Percentiles rank a stretch among this genome's conserved stretches.
phyloP scores from a whole-genome alignment of 2,113 vertebrate species.

The Calidris pugnax region DNA sequence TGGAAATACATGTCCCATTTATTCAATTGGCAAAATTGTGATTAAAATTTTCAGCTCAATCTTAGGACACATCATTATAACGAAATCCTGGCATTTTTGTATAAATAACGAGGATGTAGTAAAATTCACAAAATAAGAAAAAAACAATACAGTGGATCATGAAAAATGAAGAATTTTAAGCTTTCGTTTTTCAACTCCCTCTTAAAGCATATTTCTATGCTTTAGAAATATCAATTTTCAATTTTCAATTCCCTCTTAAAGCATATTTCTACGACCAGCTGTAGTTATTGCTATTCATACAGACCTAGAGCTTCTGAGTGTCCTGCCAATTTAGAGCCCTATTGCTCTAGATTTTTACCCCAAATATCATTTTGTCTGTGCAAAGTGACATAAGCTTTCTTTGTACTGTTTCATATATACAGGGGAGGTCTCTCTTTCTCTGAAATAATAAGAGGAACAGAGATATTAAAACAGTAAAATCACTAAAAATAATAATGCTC shows the following conservation, averaged over 20 bases:
- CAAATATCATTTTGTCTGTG: not conserved
- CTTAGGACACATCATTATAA: not conserved
- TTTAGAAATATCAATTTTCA: too few species aligned
- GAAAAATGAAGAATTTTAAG: not conserved
- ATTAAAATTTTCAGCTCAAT: not conserved
- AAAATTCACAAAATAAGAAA: not conserved
- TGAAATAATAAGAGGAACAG: not conserved
- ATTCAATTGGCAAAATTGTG: not conserved
- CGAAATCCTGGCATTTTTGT: not conserved
- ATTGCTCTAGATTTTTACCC: not conserved
- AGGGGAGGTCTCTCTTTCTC: not conserved
- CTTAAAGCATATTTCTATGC: not conserved
- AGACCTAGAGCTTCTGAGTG: not conserved
- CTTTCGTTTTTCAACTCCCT: not conserved
- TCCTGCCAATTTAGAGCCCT: not conserved
- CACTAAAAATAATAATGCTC: accelerated
- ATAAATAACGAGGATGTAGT: not conserved
- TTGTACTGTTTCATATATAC: not conserved
- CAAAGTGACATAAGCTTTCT: not conserved
- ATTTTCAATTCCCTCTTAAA: not conserved
- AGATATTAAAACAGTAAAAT: not conserved
- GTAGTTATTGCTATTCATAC: not conserved
- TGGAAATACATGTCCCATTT: not conserved
- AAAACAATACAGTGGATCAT: not conserved
- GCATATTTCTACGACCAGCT: not conserved